Evolutionary conservation across 1,140 invertebrate species (phyloP).

Genomic region (Mercenaria mercenaria): DNA sequence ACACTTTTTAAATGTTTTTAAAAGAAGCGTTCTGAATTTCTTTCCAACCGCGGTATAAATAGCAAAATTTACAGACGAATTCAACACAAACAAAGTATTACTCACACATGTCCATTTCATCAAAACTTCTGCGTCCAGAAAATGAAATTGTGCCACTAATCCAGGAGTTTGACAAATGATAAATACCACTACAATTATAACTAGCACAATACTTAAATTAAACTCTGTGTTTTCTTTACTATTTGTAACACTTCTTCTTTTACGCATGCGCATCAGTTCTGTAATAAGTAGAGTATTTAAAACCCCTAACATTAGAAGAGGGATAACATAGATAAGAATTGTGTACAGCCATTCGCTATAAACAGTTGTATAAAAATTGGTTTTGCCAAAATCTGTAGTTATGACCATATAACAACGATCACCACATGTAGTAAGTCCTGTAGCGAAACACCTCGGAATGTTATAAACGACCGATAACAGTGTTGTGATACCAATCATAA

Average conservation of each 20-base stretch:
- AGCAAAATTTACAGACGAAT: conserved; percentile 84
- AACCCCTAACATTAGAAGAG: conserved; percentile 71
- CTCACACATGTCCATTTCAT: conserved; percentile 80
- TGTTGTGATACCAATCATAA: conserved; percentile 73
- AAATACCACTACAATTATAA: conserved; percentile 83
- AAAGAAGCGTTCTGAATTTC: conserved; percentile 78
- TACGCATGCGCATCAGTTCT: conserved; percentile 82
- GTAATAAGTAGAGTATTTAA: conserved; percentile 77
- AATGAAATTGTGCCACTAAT: conserved; percentile 81
- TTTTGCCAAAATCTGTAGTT: conserved; percentile 76
- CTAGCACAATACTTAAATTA: conserved; percentile 81
- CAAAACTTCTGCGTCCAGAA: conserved; percentile 70
- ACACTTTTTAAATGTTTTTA: conserved; percentile 71
- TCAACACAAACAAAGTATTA: conserved; percentile 80
- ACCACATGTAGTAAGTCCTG: conserved; percentile 65
- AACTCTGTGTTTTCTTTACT: conserved; percentile 82
- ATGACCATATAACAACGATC: conserved; percentile 71
- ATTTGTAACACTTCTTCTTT: conserved; percentile 75
- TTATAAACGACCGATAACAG: conserved; percentile 82
- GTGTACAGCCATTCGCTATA: conserved; percentile 78
- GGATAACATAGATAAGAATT: conserved; percentile 80
- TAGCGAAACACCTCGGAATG: conserved; percentile 81
- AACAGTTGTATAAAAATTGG: conserved; percentile 72
- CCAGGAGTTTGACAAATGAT: conserved; percentile 83
- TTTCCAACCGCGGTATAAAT: conserved; percentile 83